A percentile compares a stretch with the other conserved stretches of the same genome.
These are phyloP conservation scores for Hyles euphorbiae DNA, from an alignment of 1,140 invertebrate species.

Conservation along the genomic window DNA sequence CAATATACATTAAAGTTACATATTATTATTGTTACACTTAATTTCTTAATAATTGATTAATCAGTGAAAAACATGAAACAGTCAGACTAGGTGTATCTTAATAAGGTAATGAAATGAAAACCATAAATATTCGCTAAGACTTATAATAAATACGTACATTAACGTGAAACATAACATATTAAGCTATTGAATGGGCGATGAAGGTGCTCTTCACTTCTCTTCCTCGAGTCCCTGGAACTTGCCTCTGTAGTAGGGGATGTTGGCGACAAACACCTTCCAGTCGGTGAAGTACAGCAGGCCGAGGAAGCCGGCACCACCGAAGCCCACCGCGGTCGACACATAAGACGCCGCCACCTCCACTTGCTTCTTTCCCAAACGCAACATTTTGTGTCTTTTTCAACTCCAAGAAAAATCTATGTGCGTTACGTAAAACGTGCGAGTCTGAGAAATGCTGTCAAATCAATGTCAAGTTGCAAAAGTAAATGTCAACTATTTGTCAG, in stretches of 20 bases:
- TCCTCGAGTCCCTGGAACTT: slow-evolving; percentile 79
- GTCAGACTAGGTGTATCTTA: too few species aligned
- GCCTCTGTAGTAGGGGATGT: slow-evolving; percentile 83
- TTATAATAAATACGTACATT: slow-evolving; percentile 22
- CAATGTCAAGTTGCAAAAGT: neutral
- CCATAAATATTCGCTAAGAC: neutral
- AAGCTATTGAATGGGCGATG: neutral
- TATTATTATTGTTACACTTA: too few species aligned
- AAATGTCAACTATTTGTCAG: too few species aligned
- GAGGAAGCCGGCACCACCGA: slow-evolving; percentile 77
- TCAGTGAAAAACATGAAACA: too few species aligned
- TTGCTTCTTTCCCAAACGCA: slow-evolving; percentile 57
- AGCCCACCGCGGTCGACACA: slow-evolving; percentile 74
- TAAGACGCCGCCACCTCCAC: slow-evolving; percentile 48
- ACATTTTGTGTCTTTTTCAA: slow-evolving; percentile 33
- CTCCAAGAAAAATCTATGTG: neutral
- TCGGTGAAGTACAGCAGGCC: slow-evolving; percentile 83
- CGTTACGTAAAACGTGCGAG: slow-evolving; percentile 16
- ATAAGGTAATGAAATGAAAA: too few species aligned
- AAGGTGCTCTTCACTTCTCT: slow-evolving; percentile 21
- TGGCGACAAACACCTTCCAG: slow-evolving; percentile 83
- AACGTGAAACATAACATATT: slow-evolving; percentile 4
- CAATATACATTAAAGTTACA: too few species aligned
- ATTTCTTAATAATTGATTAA: too few species aligned
- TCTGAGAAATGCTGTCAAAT: neutral